A percentile compares a stretch with the other conserved stretches of the same genome.
Evolutionary conservation across 2,797 vertebrate species (phyloP).

Genomic region (Borostomias antarcticus): DNA sequence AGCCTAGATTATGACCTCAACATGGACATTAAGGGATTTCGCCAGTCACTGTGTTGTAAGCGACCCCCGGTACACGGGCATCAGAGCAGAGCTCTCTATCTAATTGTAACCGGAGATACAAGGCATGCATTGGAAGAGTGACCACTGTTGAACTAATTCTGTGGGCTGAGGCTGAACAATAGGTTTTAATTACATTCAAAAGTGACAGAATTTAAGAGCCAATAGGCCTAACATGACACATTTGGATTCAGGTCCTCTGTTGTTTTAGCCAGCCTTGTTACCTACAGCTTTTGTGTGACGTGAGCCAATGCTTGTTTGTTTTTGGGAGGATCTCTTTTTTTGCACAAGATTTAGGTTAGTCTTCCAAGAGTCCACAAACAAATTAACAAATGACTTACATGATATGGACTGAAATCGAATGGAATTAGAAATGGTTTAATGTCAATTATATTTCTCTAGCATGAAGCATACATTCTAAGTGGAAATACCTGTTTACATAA

Average conservation of each 20-base stretch:
- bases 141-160: slow-evolving; percentile 49
- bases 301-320: too few relatives aligned
- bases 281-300: too few relatives aligned
- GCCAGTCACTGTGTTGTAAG: slow-evolving; percentile 47
- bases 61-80: slow-evolving; percentile 18
- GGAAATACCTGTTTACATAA: neutral
- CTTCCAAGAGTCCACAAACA: too few relatives aligned
- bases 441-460: too few relatives aligned
- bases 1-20: slow-evolving; percentile 70
- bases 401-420: too few relatives aligned
- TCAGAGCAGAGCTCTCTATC: slow-evolving; percentile 16
- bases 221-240: slow-evolving; percentile 22
- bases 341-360: too few relatives aligned
- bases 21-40: slow-evolving; percentile 64
- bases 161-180: slow-evolving; percentile 29
- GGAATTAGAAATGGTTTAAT: too few relatives aligned
- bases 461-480: neutral
- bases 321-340: too few relatives aligned
- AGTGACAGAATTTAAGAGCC: slow-evolving; percentile 11
- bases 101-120: slow-evolving; percentile 45
- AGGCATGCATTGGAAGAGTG: slow-evolving; percentile 10
- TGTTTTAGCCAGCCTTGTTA: too few relatives aligned
- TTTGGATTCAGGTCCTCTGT: neutral
- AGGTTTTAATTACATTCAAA: slow-evolving; percentile 13
- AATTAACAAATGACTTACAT: too few relatives aligned